These are phyloP conservation scores for Parazoanthus darwini DNA, from an alignment of 92 coral and sea anemone genomes.

Conservation along the genomic window DNA sequence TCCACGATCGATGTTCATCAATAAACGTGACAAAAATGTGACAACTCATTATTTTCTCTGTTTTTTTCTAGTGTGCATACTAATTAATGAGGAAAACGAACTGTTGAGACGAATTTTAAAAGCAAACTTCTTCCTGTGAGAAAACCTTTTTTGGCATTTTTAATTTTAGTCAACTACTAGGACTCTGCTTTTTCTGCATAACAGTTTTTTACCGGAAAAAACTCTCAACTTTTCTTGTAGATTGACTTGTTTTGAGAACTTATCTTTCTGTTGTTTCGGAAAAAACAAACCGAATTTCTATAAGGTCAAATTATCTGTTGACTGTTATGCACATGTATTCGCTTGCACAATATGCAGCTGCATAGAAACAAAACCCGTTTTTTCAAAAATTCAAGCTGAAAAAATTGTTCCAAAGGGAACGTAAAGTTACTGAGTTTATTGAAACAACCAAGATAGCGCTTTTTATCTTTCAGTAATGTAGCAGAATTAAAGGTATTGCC, in stretches of 20 bases:
- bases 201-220: not conserved
- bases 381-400: not conserved
- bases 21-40: not conserved
- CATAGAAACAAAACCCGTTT: not conserved
- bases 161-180: not conserved
- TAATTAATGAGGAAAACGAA: constrained; percentile 3
- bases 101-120: not conserved
- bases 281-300: not conserved
- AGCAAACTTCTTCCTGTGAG: not conserved
- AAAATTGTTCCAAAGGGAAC: not conserved
- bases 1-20: not conserved
- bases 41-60: not conserved
- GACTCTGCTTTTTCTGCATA: not conserved
- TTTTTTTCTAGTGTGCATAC: not conserved
- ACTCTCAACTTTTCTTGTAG: not conserved
- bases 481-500: constrained; percentile 16
- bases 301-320: not conserved
- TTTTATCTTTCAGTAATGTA: not conserved
- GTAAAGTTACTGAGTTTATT: not conserved
- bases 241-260: not conserved
- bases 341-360: constrained; percentile 1
- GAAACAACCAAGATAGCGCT: not conserved
- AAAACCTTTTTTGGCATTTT: not conserved
- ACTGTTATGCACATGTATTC: not conserved
- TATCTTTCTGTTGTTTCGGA: not conserved